Conservation (phyloP, 2,888 invertebrate genomes). For the Diarsia dahlii region DNA sequence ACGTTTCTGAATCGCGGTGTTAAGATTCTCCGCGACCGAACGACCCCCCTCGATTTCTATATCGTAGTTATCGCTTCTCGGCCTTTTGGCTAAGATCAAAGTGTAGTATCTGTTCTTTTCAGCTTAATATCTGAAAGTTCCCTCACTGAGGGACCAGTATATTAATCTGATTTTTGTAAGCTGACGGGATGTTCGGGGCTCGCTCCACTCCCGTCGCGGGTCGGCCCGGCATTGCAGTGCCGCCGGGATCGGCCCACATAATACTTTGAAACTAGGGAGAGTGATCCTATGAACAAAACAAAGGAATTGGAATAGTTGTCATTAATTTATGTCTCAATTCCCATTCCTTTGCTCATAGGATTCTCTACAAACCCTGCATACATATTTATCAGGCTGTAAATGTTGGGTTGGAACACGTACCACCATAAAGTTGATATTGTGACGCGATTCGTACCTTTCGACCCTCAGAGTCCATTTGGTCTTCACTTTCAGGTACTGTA, state of each 20-base stretch:
- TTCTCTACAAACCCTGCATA: too few relatives aligned
- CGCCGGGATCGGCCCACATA: constrained; percentile 33
- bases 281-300: too few relatives aligned
- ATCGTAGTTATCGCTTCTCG: constrained; percentile 6
- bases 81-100: constrained; percentile 16
- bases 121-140: constrained; percentile 9
- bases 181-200: constrained; percentile 32
- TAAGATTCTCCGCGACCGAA: constrained; percentile 24
- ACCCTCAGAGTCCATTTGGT: too few relatives aligned
- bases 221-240: constrained; percentile 30
- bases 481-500: too few relatives aligned
- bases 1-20: constrained; percentile 23
- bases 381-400: too few relatives aligned
- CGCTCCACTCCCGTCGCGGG: constrained; percentile 12
- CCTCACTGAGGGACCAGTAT: constrained; percentile 24
- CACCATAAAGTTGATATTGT: too few relatives aligned
- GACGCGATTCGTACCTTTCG: too few relatives aligned
- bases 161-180: constrained; percentile 31
- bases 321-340: too few relatives aligned
- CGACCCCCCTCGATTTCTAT: background rate
- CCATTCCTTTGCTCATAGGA: too few relatives aligned
- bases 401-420: too few relatives aligned
- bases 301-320: too few relatives aligned
- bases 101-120: constrained; percentile 23
- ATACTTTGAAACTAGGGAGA: too few relatives aligned